Evolutionary conservation across 2,888 invertebrate genomes (phyloP).

Genomic region (Strigamia crassipes): DNA sequence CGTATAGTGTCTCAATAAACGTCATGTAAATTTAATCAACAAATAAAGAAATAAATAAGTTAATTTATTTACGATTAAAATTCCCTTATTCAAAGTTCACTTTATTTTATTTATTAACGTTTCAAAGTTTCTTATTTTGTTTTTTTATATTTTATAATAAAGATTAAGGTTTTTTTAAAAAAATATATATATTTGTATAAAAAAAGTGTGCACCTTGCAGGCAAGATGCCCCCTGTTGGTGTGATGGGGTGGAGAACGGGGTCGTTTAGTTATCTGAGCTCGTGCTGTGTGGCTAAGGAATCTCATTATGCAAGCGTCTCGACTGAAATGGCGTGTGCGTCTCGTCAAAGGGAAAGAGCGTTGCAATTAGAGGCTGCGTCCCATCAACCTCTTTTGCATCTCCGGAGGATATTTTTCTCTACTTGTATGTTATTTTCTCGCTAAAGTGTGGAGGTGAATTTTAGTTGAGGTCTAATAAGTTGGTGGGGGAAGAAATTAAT

Average conservation of each 20-base stretch:
- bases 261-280: conserved; percentile 31
- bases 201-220: not conserved
- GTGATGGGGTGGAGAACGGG: conserved; percentile 8
- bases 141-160: too few relatives aligned
- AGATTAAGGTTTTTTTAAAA: too few relatives aligned
- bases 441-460: not conserved
- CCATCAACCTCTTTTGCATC: conserved; percentile 23
- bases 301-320: conserved; percentile 34
- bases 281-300: conserved; percentile 33
- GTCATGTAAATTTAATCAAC: too few relatives aligned
- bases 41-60: too few relatives aligned
- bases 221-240: not conserved
- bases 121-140: too few relatives aligned
- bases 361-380: conserved; percentile 30
- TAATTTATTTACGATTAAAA: too few relatives aligned
- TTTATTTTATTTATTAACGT: too few relatives aligned
- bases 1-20: too few relatives aligned
- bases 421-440: conserved; percentile 20
- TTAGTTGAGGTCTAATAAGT: not conserved
- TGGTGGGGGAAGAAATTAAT: not conserved
- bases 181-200: too few relatives aligned
- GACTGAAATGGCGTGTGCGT: conserved; percentile 25
- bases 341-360: conserved; percentile 28
- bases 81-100: too few relatives aligned
- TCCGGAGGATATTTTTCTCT: conserved; percentile 31